Conservation (phyloP, 1,140 invertebrate genomes). For the Artemia franciscana region DNA sequence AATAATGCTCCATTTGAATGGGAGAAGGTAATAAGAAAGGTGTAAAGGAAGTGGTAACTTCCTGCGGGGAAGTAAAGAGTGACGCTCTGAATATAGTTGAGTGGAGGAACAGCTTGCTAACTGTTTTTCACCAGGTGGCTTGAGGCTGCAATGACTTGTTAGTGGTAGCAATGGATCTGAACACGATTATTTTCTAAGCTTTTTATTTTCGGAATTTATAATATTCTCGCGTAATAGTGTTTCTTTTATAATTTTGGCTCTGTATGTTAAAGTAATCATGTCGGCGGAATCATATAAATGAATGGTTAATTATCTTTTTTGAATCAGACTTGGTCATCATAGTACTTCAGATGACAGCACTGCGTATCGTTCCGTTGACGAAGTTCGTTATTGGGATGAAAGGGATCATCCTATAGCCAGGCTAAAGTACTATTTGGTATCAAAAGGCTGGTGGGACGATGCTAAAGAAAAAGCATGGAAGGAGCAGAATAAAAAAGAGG, state of each 20-base stretch:
- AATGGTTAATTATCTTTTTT: conserved; percentile 10
- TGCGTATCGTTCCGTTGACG: conserved; percentile 67
- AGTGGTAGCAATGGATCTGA: too few species aligned
- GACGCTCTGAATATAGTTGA: too few species aligned
- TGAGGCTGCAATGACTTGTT: too few species aligned
- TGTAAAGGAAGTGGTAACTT: too few species aligned
- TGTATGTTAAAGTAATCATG: conserved; percentile 2
- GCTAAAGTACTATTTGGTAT: conserved; percentile 53
- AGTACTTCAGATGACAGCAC: conserved; percentile 96
- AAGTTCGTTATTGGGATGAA: conserved; percentile 57
- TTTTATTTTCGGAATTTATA: too few species aligned
- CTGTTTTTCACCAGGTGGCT: too few species aligned
- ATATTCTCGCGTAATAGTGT: too few species aligned
- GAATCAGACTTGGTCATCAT: conserved; percentile 91
- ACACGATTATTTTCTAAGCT: too few species aligned
- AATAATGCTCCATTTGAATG: too few species aligned
- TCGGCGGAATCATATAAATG: background rate
- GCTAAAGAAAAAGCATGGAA: conserved; percentile 45
- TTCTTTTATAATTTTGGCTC: conserved; percentile 1
- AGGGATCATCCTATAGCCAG: conserved; percentile 61
- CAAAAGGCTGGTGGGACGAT: conserved; percentile 54
- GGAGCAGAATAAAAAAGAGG: conserved; percentile 40
- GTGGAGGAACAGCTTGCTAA: too few species aligned
- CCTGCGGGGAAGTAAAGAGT: too few species aligned
- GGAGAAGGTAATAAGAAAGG: too few species aligned